Evolutionary conservation across 2,888 invertebrate species (phyloP).

Genomic region (Eupithecia subfuscata): DNA sequence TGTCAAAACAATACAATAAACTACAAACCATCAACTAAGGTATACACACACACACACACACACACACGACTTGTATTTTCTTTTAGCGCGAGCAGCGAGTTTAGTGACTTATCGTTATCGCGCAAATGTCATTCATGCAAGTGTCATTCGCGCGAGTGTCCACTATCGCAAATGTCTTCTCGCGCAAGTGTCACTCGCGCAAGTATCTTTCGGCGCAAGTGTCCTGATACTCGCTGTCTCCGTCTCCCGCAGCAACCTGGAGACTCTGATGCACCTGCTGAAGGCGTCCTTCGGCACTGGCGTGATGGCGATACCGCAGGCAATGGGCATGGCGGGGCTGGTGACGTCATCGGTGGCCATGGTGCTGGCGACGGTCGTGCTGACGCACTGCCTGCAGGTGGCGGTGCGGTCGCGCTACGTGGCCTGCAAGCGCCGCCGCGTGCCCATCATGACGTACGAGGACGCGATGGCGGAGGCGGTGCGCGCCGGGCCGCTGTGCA

Average conservation of each 20-base stretch:
- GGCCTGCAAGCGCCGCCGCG: not conserved
- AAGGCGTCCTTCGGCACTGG: not conserved
- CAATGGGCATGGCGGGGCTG: not conserved
- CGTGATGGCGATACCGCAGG: conserved; percentile 13
- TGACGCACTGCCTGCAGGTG: conserved; percentile 9
- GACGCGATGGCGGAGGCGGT: not conserved
- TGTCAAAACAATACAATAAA: too few species aligned
- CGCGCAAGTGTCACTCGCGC: too few species aligned
- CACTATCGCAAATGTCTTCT: too few species aligned
- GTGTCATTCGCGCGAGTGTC: too few species aligned
- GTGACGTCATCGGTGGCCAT: not conserved
- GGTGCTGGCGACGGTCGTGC: not conserved
- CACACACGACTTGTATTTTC: too few species aligned
- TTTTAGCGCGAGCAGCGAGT: too few species aligned
- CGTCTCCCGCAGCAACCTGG: not conserved
- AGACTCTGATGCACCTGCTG: not conserved
- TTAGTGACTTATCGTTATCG: too few species aligned
- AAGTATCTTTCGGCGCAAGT: too few species aligned
- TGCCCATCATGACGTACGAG: not conserved
- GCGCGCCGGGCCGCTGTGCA: not conserved
- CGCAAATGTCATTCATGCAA: too few species aligned
- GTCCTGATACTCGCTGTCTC: not conserved
- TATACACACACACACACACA: too few species aligned
- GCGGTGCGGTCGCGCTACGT: not conserved
- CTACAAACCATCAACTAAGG: too few species aligned